Conservation (phyloP, 2,113 vertebrate species). For the Lophius piscatorius region DNA sequence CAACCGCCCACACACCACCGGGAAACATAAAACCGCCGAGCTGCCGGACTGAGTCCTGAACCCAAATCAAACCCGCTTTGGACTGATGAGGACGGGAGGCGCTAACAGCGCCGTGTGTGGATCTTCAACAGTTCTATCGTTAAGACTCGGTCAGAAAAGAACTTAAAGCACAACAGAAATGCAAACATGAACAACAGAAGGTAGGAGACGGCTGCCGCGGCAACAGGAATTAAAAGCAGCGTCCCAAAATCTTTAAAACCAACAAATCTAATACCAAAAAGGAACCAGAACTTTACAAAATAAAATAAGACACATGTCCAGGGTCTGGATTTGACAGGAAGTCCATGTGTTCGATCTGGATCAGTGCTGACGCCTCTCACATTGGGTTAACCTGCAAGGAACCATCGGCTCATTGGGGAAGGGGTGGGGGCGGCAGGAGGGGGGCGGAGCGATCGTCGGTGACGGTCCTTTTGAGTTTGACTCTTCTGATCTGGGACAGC, state of each 20-base stretch:
- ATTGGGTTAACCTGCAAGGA: neutral
- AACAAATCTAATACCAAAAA: conserved; percentile 23
- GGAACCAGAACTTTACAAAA: conserved; percentile 20
- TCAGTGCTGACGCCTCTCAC: neutral
- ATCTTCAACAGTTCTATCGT: conserved; percentile 7
- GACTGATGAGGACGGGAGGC: conserved; percentile 6
- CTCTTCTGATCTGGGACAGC: conserved; percentile 75
- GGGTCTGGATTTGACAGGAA: neutral
- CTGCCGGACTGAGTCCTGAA: too few species aligned
- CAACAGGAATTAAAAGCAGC: conserved; percentile 15
- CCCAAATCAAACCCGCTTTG: conserved; percentile 23
- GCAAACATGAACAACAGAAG: conserved; percentile 26
- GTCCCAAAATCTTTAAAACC: conserved; percentile 19
- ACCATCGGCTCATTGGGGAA: conserved; percentile 63
- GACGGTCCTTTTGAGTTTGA: conserved; percentile 76
- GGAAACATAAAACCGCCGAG: conserved; percentile 31
- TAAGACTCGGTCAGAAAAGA: conserved; percentile 27
- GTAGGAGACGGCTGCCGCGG: conserved; percentile 3
- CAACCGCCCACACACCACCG: conserved; percentile 11
- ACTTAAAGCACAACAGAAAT: conserved; percentile 25
- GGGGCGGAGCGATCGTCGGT: conserved; percentile 85
- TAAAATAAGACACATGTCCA: conserved; percentile 13
- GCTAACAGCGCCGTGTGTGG: conserved; percentile 16
- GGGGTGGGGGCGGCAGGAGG: conserved; percentile 64
- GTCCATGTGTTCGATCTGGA: neutral